Evolutionary conservation across 2,797 vertebrate species (phyloP).

Genomic region (Toxotes lorentzi): DNA sequence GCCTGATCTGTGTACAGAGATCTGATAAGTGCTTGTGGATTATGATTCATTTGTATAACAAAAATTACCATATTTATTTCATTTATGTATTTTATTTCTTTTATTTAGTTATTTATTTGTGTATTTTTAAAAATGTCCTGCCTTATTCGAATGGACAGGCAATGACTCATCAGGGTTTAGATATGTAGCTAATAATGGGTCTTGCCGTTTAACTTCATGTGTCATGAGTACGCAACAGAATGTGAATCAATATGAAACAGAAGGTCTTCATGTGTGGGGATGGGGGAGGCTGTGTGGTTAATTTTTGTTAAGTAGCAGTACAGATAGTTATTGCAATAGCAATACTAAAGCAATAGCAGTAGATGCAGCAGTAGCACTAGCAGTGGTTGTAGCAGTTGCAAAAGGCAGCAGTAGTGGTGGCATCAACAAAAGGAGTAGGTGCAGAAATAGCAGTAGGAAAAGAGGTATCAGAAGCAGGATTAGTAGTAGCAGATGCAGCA

Average conservation of each 20-base stretch:
- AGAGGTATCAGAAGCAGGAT: too few species aligned
- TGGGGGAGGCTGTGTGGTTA: slow-evolving; percentile 1
- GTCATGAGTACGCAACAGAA: not conserved
- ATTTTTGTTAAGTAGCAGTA: too few species aligned
- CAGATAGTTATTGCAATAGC: not conserved
- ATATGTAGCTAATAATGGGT: slow-evolving; percentile 2
- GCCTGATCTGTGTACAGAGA: slow-evolving; percentile 10
- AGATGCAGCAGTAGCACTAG: not conserved
- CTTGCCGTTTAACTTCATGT: slow-evolving; percentile 4
- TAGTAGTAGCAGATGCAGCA: not conserved
- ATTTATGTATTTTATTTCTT: too few species aligned
- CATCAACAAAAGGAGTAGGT: too few species aligned
- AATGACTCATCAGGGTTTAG: slow-evolving; percentile 20
- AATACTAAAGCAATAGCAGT: not conserved
- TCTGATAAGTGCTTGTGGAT: not conserved
- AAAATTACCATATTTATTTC: slow-evolving; percentile 25
- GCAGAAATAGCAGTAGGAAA: not conserved
- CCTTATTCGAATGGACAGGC: slow-evolving; percentile 9
- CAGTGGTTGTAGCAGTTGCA: not conserved
- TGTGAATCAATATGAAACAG: slow-evolving; percentile 5
- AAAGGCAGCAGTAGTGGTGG: not conserved
- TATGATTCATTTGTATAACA: slow-evolving; percentile 15
- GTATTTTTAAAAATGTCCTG: not conserved
- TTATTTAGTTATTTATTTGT: too few species aligned
- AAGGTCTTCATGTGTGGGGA: not conserved